Evolutionary conservation across 2,888 invertebrate genomes (phyloP).

Genomic region (Andrena trimmerana): DNA sequence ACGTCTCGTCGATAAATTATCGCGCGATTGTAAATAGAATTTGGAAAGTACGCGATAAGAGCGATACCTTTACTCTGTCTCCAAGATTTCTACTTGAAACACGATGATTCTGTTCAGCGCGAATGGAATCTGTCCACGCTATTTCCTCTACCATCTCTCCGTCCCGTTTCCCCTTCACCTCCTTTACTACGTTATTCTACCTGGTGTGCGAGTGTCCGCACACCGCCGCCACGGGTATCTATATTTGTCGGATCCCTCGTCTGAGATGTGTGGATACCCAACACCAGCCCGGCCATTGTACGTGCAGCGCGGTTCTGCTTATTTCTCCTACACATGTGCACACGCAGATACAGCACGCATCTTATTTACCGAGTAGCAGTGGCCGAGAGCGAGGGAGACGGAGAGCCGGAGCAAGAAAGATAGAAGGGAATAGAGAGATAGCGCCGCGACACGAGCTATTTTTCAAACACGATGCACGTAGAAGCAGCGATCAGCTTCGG

Average conservation of each 20-base stretch:
- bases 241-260: constrained; percentile 45
- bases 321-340: constrained; percentile 59
- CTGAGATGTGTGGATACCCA: constrained; percentile 40
- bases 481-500: constrained; percentile 35
- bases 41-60: neutral
- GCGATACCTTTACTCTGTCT: neutral
- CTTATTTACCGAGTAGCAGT: constrained; percentile 59
- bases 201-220: constrained; percentile 38
- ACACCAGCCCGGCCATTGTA: constrained; percentile 36
- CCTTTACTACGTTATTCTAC: constrained; percentile 31
- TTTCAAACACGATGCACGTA: constrained; percentile 52
- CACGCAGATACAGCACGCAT: constrained; percentile 57
- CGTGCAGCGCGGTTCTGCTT: constrained; percentile 53
- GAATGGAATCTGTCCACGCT: constrained; percentile 59
- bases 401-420: neutral
- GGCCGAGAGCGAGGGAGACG: neutral
- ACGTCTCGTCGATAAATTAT: too few relatives aligned
- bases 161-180: constrained; percentile 46
- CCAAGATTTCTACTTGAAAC: constrained; percentile 37
- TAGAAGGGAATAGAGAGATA: constrained; percentile 46
- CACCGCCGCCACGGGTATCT: constrained; percentile 18
- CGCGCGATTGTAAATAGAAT: neutral
- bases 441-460: constrained; percentile 58
- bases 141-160: constrained; percentile 50
- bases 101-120: constrained; percentile 53